Base-by-base conservation (phyloP, 2,797 vertebrate species). In the Menidia menidia region DNA sequence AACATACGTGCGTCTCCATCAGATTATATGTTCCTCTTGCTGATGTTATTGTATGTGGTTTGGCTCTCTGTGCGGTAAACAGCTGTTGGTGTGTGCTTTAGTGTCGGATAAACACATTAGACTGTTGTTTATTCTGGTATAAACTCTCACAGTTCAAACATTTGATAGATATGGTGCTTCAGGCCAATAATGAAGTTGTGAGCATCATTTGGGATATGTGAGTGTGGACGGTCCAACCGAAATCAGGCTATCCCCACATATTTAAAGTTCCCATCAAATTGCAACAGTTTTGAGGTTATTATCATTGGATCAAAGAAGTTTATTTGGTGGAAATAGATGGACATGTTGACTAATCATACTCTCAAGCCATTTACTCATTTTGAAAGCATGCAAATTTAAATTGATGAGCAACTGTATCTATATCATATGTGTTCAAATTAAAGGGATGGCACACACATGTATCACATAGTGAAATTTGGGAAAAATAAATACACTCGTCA, bases 71-170 rank as follows among this genome's bases (percentile, higher is more conserved):
- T 83, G 77, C 39, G 73, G 78, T 90, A 91, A 89, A 89, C 87
- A 91, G 80, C 81, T 79, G 86, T 80, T 88, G 83, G 82, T 86
- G 83, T 79, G 73, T 45, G 73, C 78, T 86, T 69, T 81, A 81
- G 77, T 73, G 78, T 73, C 62, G 65, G 78, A 88, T 91, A 92
- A 92, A 92, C 92, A 92, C 82, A 87, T 88, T 83, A 88, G 88
- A 87, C 86, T 39, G 42, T 39, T 91, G 92, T 91, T 91, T 91
- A 93, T 72, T 60, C 71, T 82, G 45, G 47, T 42, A 65, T 81
- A 88, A 89, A 90, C 89, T 76, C 62, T 85, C 78, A 71, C 44
- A n/a, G 80, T 82, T 88, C 80, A 83, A 87, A 82, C 86, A 85
- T 81, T 86, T 77, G 58, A 80, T 60, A 64, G 64, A 78, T 59